Percentiles rank a stretch among this genome's conserved stretches.
These are phyloP conservation scores for Lagopus leucura DNA, from an alignment of 2,113 vertebrate species.

Conservation along the genomic window DNA sequence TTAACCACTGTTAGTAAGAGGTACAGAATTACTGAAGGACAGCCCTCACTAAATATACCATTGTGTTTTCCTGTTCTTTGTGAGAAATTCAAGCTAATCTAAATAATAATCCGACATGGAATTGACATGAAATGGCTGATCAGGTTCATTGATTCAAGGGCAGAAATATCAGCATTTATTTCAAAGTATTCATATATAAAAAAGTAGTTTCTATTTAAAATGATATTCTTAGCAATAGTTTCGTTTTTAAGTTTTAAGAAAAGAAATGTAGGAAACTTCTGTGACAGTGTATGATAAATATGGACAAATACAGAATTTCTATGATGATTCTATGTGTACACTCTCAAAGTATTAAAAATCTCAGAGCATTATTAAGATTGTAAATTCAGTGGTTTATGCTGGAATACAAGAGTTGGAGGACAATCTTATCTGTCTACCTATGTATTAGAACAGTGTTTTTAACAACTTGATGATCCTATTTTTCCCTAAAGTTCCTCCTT, in stretches of 20 bases:
- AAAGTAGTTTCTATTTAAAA: background rate
- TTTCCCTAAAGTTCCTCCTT: background rate
- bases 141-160: background rate
- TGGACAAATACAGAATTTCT: constrained; percentile 15
- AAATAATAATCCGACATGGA: constrained; percentile 15
- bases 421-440: background rate
- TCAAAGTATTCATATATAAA: background rate
- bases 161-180: constrained; percentile 12
- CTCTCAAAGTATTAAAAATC: constrained; percentile 33
- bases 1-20: background rate
- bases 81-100: constrained; percentile 19
- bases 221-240: background rate
- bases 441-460: background rate
- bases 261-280: constrained; percentile 32
- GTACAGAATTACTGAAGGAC: background rate
- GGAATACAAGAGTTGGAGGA: background rate
- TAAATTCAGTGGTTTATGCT: background rate
- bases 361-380: background rate
- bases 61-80: background rate
- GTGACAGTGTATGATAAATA: constrained; percentile 38
- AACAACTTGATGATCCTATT: background rate
- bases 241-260: constrained; percentile 35
- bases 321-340: background rate
- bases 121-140: constrained; percentile 3
- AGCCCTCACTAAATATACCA: background rate